A percentile compares a stretch with the other conserved stretches of the same genome.
Conservation (phyloP, 2,888 invertebrate genomes). For the Volucella zonaria region DNA sequence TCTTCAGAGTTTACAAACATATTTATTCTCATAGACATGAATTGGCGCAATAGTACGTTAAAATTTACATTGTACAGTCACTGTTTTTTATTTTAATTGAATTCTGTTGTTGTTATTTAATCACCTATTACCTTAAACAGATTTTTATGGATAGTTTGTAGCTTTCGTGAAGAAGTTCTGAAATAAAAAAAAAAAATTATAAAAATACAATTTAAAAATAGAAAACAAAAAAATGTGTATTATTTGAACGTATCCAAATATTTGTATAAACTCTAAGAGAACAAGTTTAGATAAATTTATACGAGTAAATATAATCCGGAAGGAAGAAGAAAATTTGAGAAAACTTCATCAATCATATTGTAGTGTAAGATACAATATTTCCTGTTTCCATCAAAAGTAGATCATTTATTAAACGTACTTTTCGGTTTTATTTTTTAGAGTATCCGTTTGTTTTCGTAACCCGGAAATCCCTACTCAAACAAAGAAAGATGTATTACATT, state of each 20-base stretch:
- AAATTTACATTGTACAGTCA: background rate
- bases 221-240: background rate
- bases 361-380: too few species aligned
- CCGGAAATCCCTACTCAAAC: too few species aligned
- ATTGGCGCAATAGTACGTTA: slow-evolving; percentile 13
- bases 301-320: background rate
- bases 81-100: slow-evolving; percentile 36
- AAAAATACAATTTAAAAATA: background rate
- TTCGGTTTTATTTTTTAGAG: too few species aligned
- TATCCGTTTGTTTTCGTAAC: too few species aligned
- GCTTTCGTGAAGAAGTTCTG: slow-evolving; percentile 7
- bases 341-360: too few species aligned
- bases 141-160: background rate
- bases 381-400: too few species aligned
- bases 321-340: background rate
- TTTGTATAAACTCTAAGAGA: background rate
- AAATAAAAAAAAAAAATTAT: background rate
- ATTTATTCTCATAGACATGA: slow-evolving; percentile 26
- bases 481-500: too few species aligned
- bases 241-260: background rate
- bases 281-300: background rate
- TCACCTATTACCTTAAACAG: slow-evolving; percentile 1
- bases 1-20: background rate
- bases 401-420: too few species aligned
- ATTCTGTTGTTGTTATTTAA: slow-evolving; percentile 4